Percentiles rank a stretch among this genome's conserved stretches.
These are phyloP conservation scores for Pituophis catenifer DNA, from an alignment of 2,113 vertebrate species.

Conservation along the genomic window DNA sequence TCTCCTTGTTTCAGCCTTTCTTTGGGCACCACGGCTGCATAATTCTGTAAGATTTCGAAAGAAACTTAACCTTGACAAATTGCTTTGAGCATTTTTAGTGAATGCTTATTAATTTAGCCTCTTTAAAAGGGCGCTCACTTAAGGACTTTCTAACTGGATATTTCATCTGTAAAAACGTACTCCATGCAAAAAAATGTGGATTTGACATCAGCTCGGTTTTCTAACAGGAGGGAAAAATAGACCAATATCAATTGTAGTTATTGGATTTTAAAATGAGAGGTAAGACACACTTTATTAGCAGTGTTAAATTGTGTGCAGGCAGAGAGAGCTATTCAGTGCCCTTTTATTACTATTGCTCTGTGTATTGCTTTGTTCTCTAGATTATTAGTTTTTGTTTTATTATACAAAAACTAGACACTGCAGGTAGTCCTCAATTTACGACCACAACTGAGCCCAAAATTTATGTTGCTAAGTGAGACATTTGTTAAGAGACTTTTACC, in stretches of 20 bases:
- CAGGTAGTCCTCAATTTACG: too few relatives aligned
- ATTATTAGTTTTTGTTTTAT: slow-evolving; percentile 19
- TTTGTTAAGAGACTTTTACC: too few relatives aligned
- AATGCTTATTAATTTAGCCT: neutral
- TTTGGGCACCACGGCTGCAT: slow-evolving; percentile 86
- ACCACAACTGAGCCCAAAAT: too few relatives aligned
- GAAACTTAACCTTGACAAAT: slow-evolving; percentile 26
- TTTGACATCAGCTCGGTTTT: slow-evolving; percentile 36
- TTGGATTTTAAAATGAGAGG: slow-evolving; percentile 43
- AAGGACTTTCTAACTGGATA: slow-evolving; percentile 4
- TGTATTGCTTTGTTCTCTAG: slow-evolving; percentile 12
- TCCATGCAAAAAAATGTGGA: slow-evolving; percentile 13
- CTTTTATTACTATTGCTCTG: slow-evolving; percentile 36
- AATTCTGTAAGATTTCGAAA: slow-evolving; percentile 79
- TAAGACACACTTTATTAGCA: slow-evolving; percentile 34
- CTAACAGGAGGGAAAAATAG: slow-evolving; percentile 15
- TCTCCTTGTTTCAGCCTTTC: slow-evolving; percentile 85
- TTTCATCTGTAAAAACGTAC: neutral
- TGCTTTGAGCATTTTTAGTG: slow-evolving; percentile 19
- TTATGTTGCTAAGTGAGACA: too few relatives aligned
- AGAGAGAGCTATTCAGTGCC: neutral
- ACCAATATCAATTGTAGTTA: slow-evolving; percentile 20
- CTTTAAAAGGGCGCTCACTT: slow-evolving; percentile 5
- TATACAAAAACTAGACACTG: slow-evolving; percentile 15
- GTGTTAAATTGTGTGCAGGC: slow-evolving; percentile 26